Base-by-base conservation (phyloP, 2,113 vertebrate species). In the Leptobrachium ailaonicum region DNA sequence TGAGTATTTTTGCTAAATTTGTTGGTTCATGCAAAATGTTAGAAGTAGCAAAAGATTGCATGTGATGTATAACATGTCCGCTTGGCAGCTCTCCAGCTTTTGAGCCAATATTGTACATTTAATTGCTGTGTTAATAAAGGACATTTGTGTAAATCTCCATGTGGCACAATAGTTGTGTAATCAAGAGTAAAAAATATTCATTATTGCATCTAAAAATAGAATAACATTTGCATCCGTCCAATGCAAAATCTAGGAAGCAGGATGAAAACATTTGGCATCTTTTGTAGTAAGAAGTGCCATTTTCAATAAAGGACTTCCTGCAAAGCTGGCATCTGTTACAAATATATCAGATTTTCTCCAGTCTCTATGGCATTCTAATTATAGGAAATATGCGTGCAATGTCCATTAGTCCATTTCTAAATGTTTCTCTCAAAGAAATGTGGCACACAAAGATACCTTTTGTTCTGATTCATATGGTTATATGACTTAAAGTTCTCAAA, bases 121-220 rank as follows among this genome's bases (percentile, higher is more conserved):
- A 6, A 64, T 64, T 64, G 4, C 4, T 60, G 56, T 60, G 56
- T 60, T 50, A 50, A 50, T 50, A 50, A 60, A 60, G 14, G 10
- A 60, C 14, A 9, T n/a, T 60, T n/a, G 20, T 64, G 62, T 64
- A 32, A 32, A 32, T 64, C n/a, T 64, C n/a, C 9, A 64, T 64
- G 2, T 13, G 3, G 20, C 6, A 32, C 62, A 4, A 40, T 64
- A 64, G 6, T 6, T 2, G 3, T 7, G 62, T 2, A 40, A 64
- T 64, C n/a, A 5, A 64, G 62, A 8, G 40, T 40, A 32, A 32
- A 13, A 14, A 62, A 64, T 40, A 32, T 64, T 20, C 56, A 10
- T 68, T 56, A 69, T 68, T 68, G 53, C 58, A 44, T 62, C 67
- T 47, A 60, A 77, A 77, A 77, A 77, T 71, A 77, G 76, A 60